Conservation (phyloP, 1,140 invertebrate species). For the Saccostrea glomerata region DNA sequence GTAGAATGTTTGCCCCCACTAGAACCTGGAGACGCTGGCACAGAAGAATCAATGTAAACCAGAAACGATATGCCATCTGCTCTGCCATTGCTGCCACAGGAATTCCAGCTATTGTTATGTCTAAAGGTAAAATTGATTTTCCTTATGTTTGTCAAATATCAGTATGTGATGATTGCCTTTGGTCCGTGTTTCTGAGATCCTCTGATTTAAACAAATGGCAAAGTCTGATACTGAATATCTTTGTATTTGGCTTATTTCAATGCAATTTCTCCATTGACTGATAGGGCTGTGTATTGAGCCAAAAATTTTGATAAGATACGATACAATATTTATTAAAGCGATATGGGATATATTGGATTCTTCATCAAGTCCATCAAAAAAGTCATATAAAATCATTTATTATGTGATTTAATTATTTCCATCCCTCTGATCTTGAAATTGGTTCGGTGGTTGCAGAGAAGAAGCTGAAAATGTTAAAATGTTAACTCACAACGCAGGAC, state of each 20-base stretch:
- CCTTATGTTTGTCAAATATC: background rate
- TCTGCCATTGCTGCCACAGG: slow-evolving; percentile 98
- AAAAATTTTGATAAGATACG: no score
- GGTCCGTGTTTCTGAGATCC: slow-evolving; percentile 50
- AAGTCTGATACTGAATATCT: slow-evolving; percentile 15
- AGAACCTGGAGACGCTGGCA: slow-evolving; percentile 99
- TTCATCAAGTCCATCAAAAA: no score
- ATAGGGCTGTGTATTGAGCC: no score
- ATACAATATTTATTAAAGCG: no score
- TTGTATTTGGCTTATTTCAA: background rate
- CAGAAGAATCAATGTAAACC: slow-evolving; percentile 96
- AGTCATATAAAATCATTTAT: no score
- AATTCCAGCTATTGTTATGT: slow-evolving; percentile 97
- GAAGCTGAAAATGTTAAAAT: no score
- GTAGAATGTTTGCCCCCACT: slow-evolving; percentile 99
- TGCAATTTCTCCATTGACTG: no score
- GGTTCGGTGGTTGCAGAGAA: no score
- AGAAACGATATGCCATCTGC: slow-evolving; percentile 96
- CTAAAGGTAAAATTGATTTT: slow-evolving; percentile 86
- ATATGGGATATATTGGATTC: no score
- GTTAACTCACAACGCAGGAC: no score
- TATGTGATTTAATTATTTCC: no score
- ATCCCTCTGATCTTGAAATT: no score
- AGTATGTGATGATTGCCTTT: slow-evolving; percentile 38
- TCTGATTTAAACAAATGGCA: slow-evolving; percentile 1